Base-by-base conservation (phyloP, 2,113 vertebrate species). In the Alexandromys fortis region DNA sequence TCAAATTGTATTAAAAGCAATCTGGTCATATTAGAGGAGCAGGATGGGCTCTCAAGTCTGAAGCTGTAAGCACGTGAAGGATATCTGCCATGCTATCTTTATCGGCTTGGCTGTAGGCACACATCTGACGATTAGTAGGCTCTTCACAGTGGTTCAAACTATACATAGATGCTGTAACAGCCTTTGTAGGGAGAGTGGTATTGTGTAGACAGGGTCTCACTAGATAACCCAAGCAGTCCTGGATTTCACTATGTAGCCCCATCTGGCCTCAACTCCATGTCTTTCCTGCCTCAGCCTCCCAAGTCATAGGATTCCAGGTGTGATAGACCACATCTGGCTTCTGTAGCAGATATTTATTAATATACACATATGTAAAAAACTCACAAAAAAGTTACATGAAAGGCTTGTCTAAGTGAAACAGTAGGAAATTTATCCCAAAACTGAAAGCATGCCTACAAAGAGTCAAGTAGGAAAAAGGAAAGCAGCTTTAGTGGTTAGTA, bases 401-500 rank as follows among this genome's bases (percentile, higher is more conserved):
- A 96, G 94, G 0, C 1, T 61, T 90, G 19, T 77, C 17, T 55
- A 65, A 45, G 26, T 33, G 14, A 96, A 30, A 92, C 86, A 1
- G 38, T 86, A 91, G 26, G 79, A 94, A 92, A 90, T 22, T 42
- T 85, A 87, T 42, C 12, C 30, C 63, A 79, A 96, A 75, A 13
- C 30, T 72, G 49, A 82, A 92, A 88, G 76, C 17, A 65, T 14
- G 28, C 10, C 92, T 90, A 61, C n/a, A 65, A 94, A 91, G 3
- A 65, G 30, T 12, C 0, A 75, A 82, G 19, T 42, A 12, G 61
- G 33, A 96, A 91, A 70, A 96, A 49, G 2, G 94, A 96, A 92
- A 47, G 19, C 52, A 92, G 26, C n/a, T 76, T 72, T 45, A 26
- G 24, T 33, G 19, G 21, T 76, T 86, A 86, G 4, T 61, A 12